Evolutionary conservation across 2,888 invertebrate genomes (phyloP).

Genomic region (Odontocolon sp.): DNA sequence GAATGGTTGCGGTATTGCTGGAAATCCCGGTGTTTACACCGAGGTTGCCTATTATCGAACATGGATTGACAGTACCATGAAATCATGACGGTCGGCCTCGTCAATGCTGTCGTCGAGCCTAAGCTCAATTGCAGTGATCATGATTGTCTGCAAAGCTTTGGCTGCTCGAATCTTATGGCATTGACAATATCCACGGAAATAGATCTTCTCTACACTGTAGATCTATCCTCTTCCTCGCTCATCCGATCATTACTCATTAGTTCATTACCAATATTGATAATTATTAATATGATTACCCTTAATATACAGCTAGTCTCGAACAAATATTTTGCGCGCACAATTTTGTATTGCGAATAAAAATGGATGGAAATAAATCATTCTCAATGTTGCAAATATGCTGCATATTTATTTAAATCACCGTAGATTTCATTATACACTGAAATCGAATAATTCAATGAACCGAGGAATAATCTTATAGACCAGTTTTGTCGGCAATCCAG

Average conservation of each 20-base stretch:
- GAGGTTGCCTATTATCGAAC: conserved; percentile 82
- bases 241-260: not conserved
- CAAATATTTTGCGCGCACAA: too few species aligned
- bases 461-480: not conserved
- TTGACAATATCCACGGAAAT: not conserved
- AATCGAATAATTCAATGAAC: too few species aligned
- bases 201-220: not conserved
- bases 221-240: not conserved
- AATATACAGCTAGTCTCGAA: too few species aligned
- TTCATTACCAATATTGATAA: not conserved
- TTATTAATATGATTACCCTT: too few species aligned
- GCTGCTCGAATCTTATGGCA: not conserved
- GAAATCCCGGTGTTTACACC: conserved; percentile 81
- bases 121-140: not conserved
- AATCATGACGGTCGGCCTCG: not conserved
- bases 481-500: conserved; percentile 58
- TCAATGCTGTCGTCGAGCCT: not conserved
- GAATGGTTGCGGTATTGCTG: conserved; percentile 82
- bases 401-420: too few species aligned
- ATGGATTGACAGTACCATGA: conserved; percentile 66
- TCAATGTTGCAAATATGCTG: too few species aligned
- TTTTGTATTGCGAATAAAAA: too few species aligned
- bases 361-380: too few species aligned
- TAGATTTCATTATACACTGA: too few species aligned
- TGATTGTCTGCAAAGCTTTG: not conserved